Base-by-base conservation (phyloP, 2,888 invertebrate genomes). In the Tetragnatha montana region DNA sequence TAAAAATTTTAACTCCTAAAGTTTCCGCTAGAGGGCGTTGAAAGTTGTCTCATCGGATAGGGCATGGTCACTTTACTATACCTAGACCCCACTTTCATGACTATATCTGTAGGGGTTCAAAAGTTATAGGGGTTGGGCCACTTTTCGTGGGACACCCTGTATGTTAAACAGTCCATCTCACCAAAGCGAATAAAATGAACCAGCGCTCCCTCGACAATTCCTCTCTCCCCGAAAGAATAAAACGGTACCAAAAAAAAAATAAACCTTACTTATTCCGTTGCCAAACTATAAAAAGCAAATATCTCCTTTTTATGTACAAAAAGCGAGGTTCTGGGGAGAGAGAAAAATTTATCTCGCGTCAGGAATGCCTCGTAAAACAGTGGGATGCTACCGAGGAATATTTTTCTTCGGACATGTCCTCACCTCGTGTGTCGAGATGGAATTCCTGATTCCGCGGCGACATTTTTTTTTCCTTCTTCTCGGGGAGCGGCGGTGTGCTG, bases 341-440 rank as follows among this genome's bases (percentile, higher is more conserved):
- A 8, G 21, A n/a, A 71, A 78, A 60, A 89, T 89, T 84, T 89
- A 89, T 89, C 75, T 83, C 88, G 71, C 74, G 83, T 82, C 83
- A 79, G 74, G 88, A 83, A 88, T 84, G 74, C 74, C 50, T 80
- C 74, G 80, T 89, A 89, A 89, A 89, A 89, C 88, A 89, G 88
- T 84, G 81, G 88, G 88, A 81, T 12, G 80, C 84, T 74, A 47
- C 76, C 51, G 22, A 19, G 50, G 22, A 74, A 50, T 81, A 69
- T 47, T 70, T 70, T 69, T 84, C 49, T 79, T 79, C 51, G 60
- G 78, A 79, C 71, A 85, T 85, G 79, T 79, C 79, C 50, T 85
- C 78, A 19, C 35, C 79, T 85, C 75, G 69, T 21, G 35, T 78
- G 14, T 85, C 78, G 78, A 68, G 71, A 70, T 85, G 85, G 79